Evolutionary conservation across 1,140 invertebrate genomes (phyloP).

Genomic region (Eciton burchellii): DNA sequence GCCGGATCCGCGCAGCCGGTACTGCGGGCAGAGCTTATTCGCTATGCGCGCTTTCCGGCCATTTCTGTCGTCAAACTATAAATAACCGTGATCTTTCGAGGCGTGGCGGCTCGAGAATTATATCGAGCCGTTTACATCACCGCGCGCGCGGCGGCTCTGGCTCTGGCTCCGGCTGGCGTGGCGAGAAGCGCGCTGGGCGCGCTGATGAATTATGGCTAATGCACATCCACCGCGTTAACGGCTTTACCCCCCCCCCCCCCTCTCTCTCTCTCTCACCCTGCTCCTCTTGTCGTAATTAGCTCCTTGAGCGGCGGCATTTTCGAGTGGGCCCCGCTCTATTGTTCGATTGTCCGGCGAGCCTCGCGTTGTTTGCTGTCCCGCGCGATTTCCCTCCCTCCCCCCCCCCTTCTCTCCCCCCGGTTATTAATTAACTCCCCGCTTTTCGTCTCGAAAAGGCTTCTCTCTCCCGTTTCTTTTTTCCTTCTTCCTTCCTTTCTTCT

Average conservation of each 20-base stretch:
- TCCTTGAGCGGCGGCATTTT: conserved; percentile 49
- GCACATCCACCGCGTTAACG: conserved; percentile 63
- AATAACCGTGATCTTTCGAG: conserved; percentile 65
- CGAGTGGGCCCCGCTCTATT: background rate
- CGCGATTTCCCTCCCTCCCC: conserved; percentile 42
- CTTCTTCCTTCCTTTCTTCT: too few relatives aligned
- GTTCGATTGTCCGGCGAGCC: too few relatives aligned
- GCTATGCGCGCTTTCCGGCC: background rate
- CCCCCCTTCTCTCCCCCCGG: too few relatives aligned
- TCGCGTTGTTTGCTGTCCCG: too few relatives aligned
- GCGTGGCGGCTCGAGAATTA: conserved; percentile 66
- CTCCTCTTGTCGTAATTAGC: conserved; percentile 62
- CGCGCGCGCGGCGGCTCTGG: conserved; percentile 3
- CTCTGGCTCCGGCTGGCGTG: conserved; percentile 2
- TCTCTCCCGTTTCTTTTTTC: background rate
- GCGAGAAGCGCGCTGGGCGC: conserved; percentile 28
- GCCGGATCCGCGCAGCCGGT: background rate
- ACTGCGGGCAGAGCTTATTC: conserved; percentile 13
- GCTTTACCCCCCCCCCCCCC: too few relatives aligned
- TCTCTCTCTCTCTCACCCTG: too few relatives aligned
- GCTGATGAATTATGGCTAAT: conserved; percentile 67
- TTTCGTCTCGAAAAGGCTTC: background rate
- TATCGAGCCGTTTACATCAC: conserved; percentile 59
- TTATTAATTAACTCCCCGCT: conserved; percentile 23
- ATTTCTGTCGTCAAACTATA: conserved; percentile 41